A percentile compares a stretch with the other conserved stretches of the same genome.
phyloP scores from a whole-genome alignment of 2,888 invertebrate genomes.

The Octodonta nipae region DNA sequence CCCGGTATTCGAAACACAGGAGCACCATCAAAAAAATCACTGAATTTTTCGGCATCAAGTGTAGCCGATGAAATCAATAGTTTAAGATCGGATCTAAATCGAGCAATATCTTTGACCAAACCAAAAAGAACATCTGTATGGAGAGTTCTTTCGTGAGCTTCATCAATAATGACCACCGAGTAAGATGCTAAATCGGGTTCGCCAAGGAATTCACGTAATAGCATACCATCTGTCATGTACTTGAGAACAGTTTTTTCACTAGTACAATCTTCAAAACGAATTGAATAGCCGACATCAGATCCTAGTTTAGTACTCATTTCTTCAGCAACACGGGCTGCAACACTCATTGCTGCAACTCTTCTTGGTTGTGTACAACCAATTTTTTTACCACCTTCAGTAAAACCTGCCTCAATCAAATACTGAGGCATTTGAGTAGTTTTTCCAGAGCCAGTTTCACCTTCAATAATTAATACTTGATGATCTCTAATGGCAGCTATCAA shows the following conservation, averaged over 20 bases:
- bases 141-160: constrained; percentile 95
- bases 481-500: constrained; percentile 82
- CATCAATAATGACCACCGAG: constrained; percentile 98
- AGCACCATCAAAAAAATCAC: constrained; percentile 94
- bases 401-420: constrained; percentile 89
- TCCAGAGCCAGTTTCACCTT: constrained; percentile 97
- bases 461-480: constrained; percentile 82
- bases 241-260: constrained; percentile 92
- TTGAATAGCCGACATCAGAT: constrained; percentile 78
- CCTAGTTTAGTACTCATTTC: constrained; percentile 96
- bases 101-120: constrained; percentile 86
- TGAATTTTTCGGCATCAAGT: constrained; percentile 94
- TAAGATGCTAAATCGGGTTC: constrained; percentile 94
- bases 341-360: constrained; percentile 99
- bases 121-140: constrained; percentile 98
- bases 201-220: constrained; percentile 90
- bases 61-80: constrained; percentile 96
- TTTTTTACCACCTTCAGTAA: constrained; percentile 51
- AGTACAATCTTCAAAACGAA: constrained; percentile 98
- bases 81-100: constrained; percentile 82
- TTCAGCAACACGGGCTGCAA: constrained; percentile 92
- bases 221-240: constrained; percentile 98
- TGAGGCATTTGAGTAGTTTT: constrained; percentile 99
- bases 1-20: constrained; percentile 97
- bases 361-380: constrained; percentile 96